These are phyloP conservation scores for Naso thynnoides DNA, from an alignment of 2,797 vertebrate species.

Conservation along the genomic window DNA sequence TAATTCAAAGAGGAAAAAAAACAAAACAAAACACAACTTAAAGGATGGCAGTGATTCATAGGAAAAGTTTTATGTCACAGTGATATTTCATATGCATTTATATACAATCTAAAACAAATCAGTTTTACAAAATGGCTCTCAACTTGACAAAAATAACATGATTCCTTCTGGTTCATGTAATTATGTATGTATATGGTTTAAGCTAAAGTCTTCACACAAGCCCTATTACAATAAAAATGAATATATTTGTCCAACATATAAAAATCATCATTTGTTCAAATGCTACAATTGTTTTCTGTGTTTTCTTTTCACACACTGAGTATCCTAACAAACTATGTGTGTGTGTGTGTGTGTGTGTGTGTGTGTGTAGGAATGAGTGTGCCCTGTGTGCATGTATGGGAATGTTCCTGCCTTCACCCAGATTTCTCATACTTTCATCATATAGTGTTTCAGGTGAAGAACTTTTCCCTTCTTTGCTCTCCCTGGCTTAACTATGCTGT, in stretches of 20 bases:
- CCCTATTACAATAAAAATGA: neutral
- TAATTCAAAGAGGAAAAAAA: slow-evolving; percentile 4
- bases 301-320: too few relatives aligned
- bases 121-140: neutral
- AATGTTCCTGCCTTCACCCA: neutral
- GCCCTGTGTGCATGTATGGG: neutral
- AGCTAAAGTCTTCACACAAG: neutral
- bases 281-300: neutral
- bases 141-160: neutral
- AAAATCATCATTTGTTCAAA: neutral
- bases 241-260: neutral
- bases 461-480: neutral
- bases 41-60: slow-evolving; percentile 4
- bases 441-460: slow-evolving; percentile 7
- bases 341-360: neutral
- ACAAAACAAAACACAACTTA: neutral
- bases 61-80: slow-evolving; percentile 6
- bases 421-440: slow-evolving; percentile 37
- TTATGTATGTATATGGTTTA: neutral
- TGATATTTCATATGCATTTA: slow-evolving; percentile 8
- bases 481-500: neutral
- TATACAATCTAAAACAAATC: neutral
- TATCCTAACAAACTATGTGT: too few relatives aligned
- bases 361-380: too few relatives aligned
- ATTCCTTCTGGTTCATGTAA: neutral